Percentiles rank a stretch among this genome's conserved stretches.
phyloP scores from a whole-genome alignment of 2,797 vertebrate genomes.

The Chloroceryle amazona region DNA sequence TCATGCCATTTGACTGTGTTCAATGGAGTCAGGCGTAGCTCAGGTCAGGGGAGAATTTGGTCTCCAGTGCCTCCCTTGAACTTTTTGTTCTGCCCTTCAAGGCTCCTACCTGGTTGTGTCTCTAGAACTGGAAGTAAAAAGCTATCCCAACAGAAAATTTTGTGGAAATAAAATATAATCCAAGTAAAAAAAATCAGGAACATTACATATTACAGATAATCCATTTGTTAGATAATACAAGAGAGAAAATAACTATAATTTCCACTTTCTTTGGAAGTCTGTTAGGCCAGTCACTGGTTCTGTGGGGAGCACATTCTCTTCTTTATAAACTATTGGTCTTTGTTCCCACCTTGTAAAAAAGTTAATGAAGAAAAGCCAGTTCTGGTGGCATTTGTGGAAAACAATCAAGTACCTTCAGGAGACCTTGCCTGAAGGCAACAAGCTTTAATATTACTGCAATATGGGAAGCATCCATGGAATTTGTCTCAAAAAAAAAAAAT shows the following conservation, averaged over 20 bases:
- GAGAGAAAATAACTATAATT: not conserved
- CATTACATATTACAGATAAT: not conserved
- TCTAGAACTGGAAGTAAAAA: not conserved
- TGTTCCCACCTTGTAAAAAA: not conserved
- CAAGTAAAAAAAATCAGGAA: not conserved
- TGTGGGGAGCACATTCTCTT: not conserved
- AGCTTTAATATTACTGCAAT: slow-evolving; percentile 19
- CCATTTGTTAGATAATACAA: not conserved
- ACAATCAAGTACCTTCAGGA: not conserved
- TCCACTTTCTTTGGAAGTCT: not conserved
- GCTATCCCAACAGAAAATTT: not conserved
- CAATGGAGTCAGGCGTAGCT: not conserved
- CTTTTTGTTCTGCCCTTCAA: not conserved
- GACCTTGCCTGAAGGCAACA: not conserved
- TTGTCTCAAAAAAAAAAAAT: not conserved
- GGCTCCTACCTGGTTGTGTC: not conserved
- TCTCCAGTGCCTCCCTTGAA: not conserved
- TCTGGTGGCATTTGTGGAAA: slow-evolving; percentile 24
- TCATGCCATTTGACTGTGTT: not conserved
- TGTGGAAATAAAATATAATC: not conserved
- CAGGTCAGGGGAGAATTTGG: not conserved
- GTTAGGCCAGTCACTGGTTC: not conserved
- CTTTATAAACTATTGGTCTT: not conserved
- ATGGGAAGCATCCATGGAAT: not conserved
- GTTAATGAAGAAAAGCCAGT: not conserved